Conservation (phyloP, 1,140 invertebrate species). For the Cheumatopsyche charites region DNA sequence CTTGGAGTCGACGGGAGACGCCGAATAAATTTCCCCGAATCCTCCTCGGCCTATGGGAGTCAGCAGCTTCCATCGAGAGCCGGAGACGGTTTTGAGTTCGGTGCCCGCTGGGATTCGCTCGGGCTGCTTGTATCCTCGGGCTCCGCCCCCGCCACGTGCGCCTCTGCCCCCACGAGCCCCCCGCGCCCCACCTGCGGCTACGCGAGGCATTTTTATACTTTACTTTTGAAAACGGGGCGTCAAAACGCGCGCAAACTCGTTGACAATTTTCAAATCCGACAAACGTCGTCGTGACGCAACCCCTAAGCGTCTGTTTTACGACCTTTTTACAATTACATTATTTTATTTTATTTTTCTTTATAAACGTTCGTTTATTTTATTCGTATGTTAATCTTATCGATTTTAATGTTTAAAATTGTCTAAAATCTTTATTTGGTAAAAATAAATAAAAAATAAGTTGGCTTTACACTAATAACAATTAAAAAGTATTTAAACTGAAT, state of each 20-base stretch:
- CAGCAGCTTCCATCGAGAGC: slow-evolving; percentile 83
- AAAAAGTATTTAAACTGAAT: no score
- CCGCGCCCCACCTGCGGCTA: not conserved
- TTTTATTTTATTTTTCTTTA: no score
- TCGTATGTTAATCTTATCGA: no score
- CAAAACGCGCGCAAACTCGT: not conserved
- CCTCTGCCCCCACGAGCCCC: slow-evolving; percentile 46
- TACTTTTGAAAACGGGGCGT: not conserved
- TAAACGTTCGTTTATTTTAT: no score
- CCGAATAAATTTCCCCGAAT: slow-evolving; percentile 91
- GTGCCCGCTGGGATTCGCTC: slow-evolving; percentile 77
- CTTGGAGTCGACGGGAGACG: slow-evolving; percentile 62
- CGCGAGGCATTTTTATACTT: not conserved
- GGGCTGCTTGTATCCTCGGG: slow-evolving; percentile 74
- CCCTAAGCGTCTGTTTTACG: not conserved
- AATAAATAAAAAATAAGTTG: no score
- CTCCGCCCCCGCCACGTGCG: slow-evolving; percentile 58
- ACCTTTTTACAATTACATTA: no score
- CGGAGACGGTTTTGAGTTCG: slow-evolving; percentile 84
- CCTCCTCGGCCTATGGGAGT: slow-evolving; percentile 89
- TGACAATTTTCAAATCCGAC: not conserved
- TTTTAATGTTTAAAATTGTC: no score
- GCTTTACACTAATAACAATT: no score
- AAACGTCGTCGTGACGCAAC: not conserved
- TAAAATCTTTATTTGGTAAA: no score